Evolutionary conservation across 2,888 invertebrate genomes (phyloP).

Genomic region (Cantharis lateralis): DNA sequence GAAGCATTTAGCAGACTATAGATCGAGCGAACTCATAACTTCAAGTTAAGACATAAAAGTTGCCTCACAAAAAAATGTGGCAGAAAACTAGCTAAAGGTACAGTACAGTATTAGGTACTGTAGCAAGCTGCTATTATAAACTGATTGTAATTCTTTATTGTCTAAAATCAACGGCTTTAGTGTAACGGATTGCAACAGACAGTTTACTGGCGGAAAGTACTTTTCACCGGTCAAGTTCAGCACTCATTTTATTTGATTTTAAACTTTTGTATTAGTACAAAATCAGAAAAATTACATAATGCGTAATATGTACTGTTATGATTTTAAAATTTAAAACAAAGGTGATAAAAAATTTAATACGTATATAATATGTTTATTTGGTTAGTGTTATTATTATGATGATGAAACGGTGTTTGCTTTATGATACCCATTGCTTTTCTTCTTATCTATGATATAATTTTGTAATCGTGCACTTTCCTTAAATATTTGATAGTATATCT

Average conservation of each 20-base stretch:
- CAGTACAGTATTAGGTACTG: too few relatives aligned
- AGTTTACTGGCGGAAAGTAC: too few relatives aligned
- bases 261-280: background rate
- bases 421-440: background rate
- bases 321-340: background rate
- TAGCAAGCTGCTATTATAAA: too few relatives aligned
- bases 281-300: background rate
- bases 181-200: too few relatives aligned
- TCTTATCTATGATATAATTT: background rate
- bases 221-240: background rate
- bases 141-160: too few relatives aligned
- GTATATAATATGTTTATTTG: background rate
- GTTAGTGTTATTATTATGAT: background rate
- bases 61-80: too few relatives aligned
- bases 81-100: too few relatives aligned
- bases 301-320: background rate
- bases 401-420: background rate
- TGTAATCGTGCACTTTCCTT: background rate
- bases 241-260: background rate
- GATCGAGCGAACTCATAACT: too few relatives aligned
- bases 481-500: background rate
- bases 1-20: too few relatives aligned
- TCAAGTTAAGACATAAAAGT: too few relatives aligned
- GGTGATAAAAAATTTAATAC: background rate
- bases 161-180: too few relatives aligned